Conservation (phyloP, 1,140 invertebrate species). For the Zaprionus gabonicus region DNA sequence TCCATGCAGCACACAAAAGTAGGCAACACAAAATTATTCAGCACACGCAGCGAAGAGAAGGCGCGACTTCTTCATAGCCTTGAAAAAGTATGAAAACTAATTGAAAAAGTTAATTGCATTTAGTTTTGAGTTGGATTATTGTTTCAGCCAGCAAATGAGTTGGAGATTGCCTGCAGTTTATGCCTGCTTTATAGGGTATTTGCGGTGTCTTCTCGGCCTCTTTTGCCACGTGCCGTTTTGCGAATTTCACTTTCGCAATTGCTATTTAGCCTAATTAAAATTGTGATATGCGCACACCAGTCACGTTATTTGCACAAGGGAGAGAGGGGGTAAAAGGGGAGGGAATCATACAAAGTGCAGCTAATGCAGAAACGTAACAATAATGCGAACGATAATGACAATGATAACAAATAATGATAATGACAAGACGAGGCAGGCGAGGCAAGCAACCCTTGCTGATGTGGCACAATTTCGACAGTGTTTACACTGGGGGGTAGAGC, state of each 20-base stretch:
- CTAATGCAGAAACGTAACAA: slow-evolving; percentile 44
- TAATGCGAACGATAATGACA: slow-evolving; percentile 19
- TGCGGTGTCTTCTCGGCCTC: neutral
- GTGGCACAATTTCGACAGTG: slow-evolving; percentile 58
- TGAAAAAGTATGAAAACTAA: neutral
- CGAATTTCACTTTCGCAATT: slow-evolving; percentile 34
- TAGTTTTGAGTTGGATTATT: neutral
- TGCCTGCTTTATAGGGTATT: neutral
- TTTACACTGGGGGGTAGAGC: neutral
- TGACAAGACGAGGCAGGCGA: neutral
- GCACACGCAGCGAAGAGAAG: neutral
- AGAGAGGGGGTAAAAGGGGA: too few relatives aligned
- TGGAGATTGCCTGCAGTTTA: neutral
- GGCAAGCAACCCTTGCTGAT: slow-evolving; percentile 23
- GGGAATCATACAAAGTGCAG: slow-evolving; percentile 22
- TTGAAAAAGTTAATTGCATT: neutral
- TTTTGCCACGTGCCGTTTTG: slow-evolving; percentile 7
- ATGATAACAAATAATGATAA: slow-evolving; percentile 32
- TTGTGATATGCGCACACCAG: slow-evolving; percentile 19
- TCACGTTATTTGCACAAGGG: slow-evolving; percentile 3
- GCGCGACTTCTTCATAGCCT: neutral
- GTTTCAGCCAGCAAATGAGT: neutral
- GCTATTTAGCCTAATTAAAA: slow-evolving; percentile 77
- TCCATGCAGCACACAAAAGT: slow-evolving; percentile 33
- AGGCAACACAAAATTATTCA: slow-evolving; percentile 13